Conservation (phyloP, 2,113 vertebrate species). For the Promerops cafer region DNA sequence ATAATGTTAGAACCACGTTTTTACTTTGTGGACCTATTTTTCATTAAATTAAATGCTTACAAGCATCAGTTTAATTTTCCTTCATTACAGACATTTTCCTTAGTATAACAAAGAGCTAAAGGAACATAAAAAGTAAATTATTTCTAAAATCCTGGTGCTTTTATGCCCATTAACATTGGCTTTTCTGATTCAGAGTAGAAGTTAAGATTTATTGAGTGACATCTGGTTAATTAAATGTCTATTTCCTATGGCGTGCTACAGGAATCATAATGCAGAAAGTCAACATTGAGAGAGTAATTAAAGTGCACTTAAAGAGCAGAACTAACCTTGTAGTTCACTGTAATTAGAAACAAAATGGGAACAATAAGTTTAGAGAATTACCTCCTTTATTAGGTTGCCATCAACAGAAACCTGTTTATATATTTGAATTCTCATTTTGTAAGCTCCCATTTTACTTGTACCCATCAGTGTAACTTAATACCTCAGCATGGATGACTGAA, state of each 20-base stretch:
- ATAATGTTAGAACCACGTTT: background rate
- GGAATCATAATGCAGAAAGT: slow-evolving; percentile 68
- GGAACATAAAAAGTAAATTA: slow-evolving; percentile 22
- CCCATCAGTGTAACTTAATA: slow-evolving; percentile 13
- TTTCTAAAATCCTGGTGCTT: slow-evolving; percentile 9
- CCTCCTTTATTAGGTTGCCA: slow-evolving; percentile 60
- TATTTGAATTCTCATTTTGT: slow-evolving; percentile 53
- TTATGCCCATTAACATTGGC: background rate
- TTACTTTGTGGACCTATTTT: background rate
- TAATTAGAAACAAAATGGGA: slow-evolving; percentile 75
- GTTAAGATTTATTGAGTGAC: slow-evolving; percentile 72
- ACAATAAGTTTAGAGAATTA: slow-evolving; percentile 62
- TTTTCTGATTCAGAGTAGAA: slow-evolving; percentile 61
- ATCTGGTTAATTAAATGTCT: slow-evolving; percentile 77
- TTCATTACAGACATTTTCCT: background rate
- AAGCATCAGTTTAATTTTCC: slow-evolving; percentile 18
- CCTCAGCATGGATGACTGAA: background rate
- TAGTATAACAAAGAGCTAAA: slow-evolving; percentile 6
- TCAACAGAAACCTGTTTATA: slow-evolving; percentile 48
- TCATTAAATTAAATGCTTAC: slow-evolving; percentile 12
- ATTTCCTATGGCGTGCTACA: slow-evolving; percentile 62
- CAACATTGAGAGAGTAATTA: slow-evolving; percentile 72
- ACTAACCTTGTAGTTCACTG: slow-evolving; percentile 65
- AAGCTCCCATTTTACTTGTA: slow-evolving; percentile 33
- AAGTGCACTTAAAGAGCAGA: slow-evolving; percentile 63